Base-by-base conservation (phyloP, 2,797 vertebrate species). In the Lepidocolaptes lacrymiger region DNA sequence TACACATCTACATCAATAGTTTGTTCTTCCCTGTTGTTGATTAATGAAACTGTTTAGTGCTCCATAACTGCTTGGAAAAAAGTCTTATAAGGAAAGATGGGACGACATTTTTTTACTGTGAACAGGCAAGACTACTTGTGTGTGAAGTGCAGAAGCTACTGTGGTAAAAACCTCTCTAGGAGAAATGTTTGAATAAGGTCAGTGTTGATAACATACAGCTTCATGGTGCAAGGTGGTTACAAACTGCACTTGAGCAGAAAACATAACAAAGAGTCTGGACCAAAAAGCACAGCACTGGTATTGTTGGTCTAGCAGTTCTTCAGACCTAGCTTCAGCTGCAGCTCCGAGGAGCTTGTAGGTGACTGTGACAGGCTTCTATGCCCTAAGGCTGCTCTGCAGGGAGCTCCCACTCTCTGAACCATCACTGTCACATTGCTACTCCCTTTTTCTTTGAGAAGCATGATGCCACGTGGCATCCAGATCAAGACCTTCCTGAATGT, bases 401-500 rank as follows among this genome's bases (percentile, higher is more conserved):
- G 32, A 73, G 48, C 48, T 92, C 26, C 30, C 37, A 74, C 15
- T 66, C 36, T 62, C n/a, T 44, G 73, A 88, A 79, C 16, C 4
- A 4, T 23, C 39, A 17, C 43, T 93, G 86, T 76, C 90, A 92
- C 37, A 13, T 39, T 56, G 30, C 16, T 79, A 22, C 1, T 77
- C 17, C 14, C 27, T 59, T 76, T 84, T 34, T 15, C 15, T 73
- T 76, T 86, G 59, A 95, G 51, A 73, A 85, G 9, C 7, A 1
- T 56, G 39, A 95, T 82, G 49, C 3, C 54, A 7, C 46, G 10
- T 68, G 93, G 56, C 90, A 61, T 32, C 17, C 54, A 46, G 30
- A 76, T 58, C 51, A 82, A 84, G 77, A 76, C 30, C 21, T 79
- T 84, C 55, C 67, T 85, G 76, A 88, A 64, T 22, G 51, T 52